These are phyloP conservation scores for Colletes latitarsis DNA, from an alignment of 1,140 invertebrate genomes.

Conservation along the genomic window DNA sequence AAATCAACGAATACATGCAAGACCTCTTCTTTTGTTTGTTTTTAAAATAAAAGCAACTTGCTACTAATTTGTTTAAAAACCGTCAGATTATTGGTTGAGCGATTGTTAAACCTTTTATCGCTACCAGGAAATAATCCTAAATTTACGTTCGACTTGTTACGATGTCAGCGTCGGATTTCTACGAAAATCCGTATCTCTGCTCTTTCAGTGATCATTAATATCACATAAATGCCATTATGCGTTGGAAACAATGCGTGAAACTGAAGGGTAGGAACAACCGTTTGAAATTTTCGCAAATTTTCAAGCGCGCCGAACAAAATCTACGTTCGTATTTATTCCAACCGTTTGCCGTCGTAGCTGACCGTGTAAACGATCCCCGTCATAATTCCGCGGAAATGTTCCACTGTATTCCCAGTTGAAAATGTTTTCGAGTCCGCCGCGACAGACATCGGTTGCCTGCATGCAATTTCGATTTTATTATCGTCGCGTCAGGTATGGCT, in stretches of 20 bases:
- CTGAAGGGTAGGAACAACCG: not conserved
- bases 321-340: not conserved
- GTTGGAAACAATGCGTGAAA: not conserved
- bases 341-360: not conserved
- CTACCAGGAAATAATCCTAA: too few species aligned
- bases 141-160: too few species aligned
- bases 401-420: not conserved
- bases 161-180: not conserved
- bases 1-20: too few species aligned
- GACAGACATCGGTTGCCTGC: not conserved
- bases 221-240: not conserved
- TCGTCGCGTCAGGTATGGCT: not conserved
- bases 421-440: not conserved
- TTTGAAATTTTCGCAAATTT: constrained; percentile 12
- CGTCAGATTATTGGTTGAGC: too few species aligned
- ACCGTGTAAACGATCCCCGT: not conserved
- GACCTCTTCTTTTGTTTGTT: too few species aligned
- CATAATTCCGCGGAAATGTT: not conserved
- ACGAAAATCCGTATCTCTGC: not conserved
- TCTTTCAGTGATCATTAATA: not conserved
- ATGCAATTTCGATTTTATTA: constrained; percentile 10
- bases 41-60: too few species aligned
- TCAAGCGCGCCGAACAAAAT: not conserved
- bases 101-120: too few species aligned
- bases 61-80: too few species aligned